Conservation (phyloP, 2,113 vertebrate species). For the Zosterops borbonicus region DNA sequence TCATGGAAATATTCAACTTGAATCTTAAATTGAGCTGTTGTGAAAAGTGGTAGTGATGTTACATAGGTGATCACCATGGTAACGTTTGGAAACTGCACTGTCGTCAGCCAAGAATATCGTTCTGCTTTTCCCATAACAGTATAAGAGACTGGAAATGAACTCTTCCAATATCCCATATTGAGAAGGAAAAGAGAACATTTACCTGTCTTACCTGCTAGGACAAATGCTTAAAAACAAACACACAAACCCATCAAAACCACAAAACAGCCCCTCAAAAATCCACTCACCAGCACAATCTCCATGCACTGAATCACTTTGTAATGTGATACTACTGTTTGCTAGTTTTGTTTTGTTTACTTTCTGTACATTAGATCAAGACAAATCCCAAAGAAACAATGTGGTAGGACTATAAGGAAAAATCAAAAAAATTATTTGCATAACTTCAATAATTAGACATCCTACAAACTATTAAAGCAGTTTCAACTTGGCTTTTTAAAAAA, state of each 20-base stretch:
- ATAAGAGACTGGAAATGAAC: conserved; percentile 37
- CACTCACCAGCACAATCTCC: not conserved
- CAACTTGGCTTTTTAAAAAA: not conserved
- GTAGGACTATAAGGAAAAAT: conserved; percentile 13
- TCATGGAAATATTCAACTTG: conserved; percentile 77
- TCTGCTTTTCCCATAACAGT: conserved; percentile 61
- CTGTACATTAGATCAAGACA: conserved; percentile 28
- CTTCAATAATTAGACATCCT: conserved; percentile 48
- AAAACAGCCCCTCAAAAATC: not conserved
- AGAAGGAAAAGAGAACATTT: conserved; percentile 54
- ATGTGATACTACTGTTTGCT: not conserved
- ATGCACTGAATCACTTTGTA: conserved; percentile 38
- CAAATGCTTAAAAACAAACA: not conserved
- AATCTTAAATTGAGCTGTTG: conserved; percentile 80
- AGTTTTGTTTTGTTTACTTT: conserved; percentile 1
- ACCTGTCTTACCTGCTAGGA: conserved; percentile 1
- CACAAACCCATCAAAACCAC: not conserved
- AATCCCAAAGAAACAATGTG: not conserved
- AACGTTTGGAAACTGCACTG: conserved; percentile 69
- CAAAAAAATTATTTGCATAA: conserved; percentile 49
- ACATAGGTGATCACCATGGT: conserved; percentile 77
- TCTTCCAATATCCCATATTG: conserved; percentile 50
- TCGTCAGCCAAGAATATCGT: conserved; percentile 63
- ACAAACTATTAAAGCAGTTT: conserved; percentile 41
- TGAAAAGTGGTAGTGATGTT: conserved; percentile 73